Base-by-base conservation (phyloP, 2,113 vertebrate genomes). In the Penelope pileata region DNA sequence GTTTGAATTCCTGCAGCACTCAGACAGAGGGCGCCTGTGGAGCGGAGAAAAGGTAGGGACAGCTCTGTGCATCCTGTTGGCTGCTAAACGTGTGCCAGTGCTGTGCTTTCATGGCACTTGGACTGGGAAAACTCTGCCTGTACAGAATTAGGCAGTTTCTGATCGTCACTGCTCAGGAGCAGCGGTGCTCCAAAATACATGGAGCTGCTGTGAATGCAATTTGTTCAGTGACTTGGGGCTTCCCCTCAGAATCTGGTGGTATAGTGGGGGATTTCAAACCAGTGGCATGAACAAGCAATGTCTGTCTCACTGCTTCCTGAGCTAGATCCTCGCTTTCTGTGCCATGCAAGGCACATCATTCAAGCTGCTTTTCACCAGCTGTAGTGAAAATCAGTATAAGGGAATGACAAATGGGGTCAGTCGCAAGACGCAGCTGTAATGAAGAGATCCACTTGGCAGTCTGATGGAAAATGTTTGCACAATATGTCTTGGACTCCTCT, bases 21-120 rank as follows among this genome's bases (percentile, higher is more conserved):
- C 93, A 27, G 91, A 48, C 83, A 97, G 97, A 96, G 94, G 94
- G 96, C 70, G 76, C 88, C 54, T 29, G 91, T 54, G 66, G 29
- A 82, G 75, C 83, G 29, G 59, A 62, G 75, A 64, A 88, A 24
- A 66, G 47, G 22, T 73, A 36, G 16, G 9, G 29, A 27, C 43
- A 15, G 26, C 24, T 74, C 29, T 5, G 7, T 2, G 16, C 7
- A 1, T 27, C 19, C 14, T 36, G 6, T 9, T 9, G 10, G 9
- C 34, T 24, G 42, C 13, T 29, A 15, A 29, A 27, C 6, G 9
- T 27, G 12, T 27, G 24, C 26, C 26, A 6, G 53, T 9, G 43
- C 30, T 9, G 5, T 1, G 48, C 59, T 47, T 21, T 4, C 27
- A 2, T 2, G 40, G 29, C 23, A 2, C 51, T 32, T 23, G 29